Conservation (phyloP, 2,113 vertebrate genomes). For the Corythaeola cristata region DNA sequence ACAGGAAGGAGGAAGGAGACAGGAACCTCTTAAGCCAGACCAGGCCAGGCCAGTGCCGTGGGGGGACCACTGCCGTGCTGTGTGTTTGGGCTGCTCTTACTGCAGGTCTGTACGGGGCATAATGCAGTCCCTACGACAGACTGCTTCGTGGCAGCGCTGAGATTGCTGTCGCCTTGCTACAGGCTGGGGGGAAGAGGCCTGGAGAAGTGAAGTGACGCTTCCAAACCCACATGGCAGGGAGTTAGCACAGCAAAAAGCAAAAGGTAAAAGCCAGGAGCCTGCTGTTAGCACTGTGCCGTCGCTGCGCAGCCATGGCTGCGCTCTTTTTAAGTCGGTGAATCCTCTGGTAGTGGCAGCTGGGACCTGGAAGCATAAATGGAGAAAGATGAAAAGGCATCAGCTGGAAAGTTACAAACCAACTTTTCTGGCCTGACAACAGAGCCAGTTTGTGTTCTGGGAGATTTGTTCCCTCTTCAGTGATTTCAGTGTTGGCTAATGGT, state of each 20-base stretch:
- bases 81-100: neutral
- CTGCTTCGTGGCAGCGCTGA: neutral
- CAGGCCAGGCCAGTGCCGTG: neutral
- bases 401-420: constrained; percentile 2
- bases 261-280: neutral
- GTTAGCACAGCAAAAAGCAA: neutral
- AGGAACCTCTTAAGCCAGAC: neutral
- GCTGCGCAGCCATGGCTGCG: fast-evolving
- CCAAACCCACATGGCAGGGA: neutral
- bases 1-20: neutral
- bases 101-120: neutral
- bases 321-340: neutral
- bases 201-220: neutral
- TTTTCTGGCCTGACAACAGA: constrained; percentile 39
- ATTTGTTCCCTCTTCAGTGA: neutral
- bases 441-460: neutral
- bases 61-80: neutral
- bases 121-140: neutral
- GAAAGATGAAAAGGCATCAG: neutral
- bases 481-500: neutral
- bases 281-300: neutral
- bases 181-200: neutral
- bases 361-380: neutral
- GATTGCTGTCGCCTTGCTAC: neutral
- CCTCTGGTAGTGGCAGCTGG: neutral